These are phyloP conservation scores for Homarus gammarus DNA, from an alignment of 2,888 invertebrate species.

Conservation along the genomic window DNA sequence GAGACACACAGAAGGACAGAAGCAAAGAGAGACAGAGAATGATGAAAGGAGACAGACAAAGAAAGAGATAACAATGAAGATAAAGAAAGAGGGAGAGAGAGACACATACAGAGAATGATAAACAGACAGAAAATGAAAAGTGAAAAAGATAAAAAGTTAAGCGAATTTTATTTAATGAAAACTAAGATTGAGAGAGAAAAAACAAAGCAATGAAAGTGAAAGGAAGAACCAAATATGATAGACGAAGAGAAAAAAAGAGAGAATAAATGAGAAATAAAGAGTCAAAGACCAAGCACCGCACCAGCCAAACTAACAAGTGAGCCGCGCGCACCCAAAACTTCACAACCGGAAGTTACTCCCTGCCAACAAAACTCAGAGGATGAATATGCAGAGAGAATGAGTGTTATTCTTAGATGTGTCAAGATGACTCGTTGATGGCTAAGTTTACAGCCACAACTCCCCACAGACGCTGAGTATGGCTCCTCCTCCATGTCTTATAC, in stretches of 20 bases:
- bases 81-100: too few relatives aligned
- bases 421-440: constrained; percentile 18
- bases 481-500: background rate
- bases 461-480: background rate
- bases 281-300: background rate
- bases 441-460: constrained; percentile 5
- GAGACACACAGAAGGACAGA: too few relatives aligned
- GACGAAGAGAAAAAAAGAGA: constrained; percentile 12
- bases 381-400: constrained; percentile 19
- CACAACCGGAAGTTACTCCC: constrained; percentile 34
- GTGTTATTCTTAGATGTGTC: constrained; percentile 32
- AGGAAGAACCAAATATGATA: too few relatives aligned
- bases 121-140: too few relatives aligned
- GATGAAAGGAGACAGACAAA: too few relatives aligned
- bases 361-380: constrained; percentile 51
- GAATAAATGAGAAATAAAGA: constrained; percentile 12
- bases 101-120: too few relatives aligned
- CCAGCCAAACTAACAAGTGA: too few relatives aligned
- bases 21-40: too few relatives aligned
- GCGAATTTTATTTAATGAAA: too few relatives aligned
- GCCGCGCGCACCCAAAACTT: constrained; percentile 20
- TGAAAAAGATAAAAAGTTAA: background rate
- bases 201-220: too few relatives aligned
- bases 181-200: too few relatives aligned
- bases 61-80: too few relatives aligned